Base-by-base conservation (phyloP, 92 coral and sea anemone species). In the Palythoa grandis region DNA sequence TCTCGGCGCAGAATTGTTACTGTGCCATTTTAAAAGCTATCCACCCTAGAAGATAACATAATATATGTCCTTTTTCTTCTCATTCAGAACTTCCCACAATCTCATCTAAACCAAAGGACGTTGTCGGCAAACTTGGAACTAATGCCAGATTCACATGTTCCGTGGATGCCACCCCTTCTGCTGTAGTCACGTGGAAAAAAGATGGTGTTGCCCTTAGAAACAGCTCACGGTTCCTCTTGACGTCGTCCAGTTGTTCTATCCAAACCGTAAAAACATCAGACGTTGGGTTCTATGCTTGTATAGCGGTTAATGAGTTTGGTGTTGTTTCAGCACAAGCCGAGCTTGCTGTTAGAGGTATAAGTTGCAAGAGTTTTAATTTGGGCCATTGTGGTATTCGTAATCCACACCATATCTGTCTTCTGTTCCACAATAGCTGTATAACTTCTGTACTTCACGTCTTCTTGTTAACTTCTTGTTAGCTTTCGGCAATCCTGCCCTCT, bases 251-350 rank as follows among this genome's bases (percentile, higher is more conserved):
- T 7, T 80, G 70, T 29, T 43, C 11, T 65, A 8, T 80, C 20
- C 66, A 53, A 52, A 23, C 58, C 10, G 65, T 91, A 38, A 70
- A 54, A 16, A 40, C 52, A 52, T 77, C 85, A 43, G 98, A 94
- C 75, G 52, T 90, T 23, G 95, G 91, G 5, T 67, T 61, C 25
- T 94, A 92, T 80, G 82, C 86, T 2, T 94, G 98, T 72, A 89
- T 94, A 67, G 93, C 98, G 6, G 82, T 89, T 70, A 94, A 94
- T 58, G 86, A 82, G 38, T 91, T 92, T 16, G 98, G 98, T 23
- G 66, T 69, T 37, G 95, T 93, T 9, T 70, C 83, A 38, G 86
- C 88, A 2, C 78, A 75, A 47, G 92, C 84, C 4, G 10, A 77
- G 4, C 92, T 94, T 13, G 52, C 70, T 38, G 89, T 91, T 17